phyloP scores from a whole-genome alignment of 2,797 vertebrate genomes.

The Sebastes hopkinsi region DNA sequence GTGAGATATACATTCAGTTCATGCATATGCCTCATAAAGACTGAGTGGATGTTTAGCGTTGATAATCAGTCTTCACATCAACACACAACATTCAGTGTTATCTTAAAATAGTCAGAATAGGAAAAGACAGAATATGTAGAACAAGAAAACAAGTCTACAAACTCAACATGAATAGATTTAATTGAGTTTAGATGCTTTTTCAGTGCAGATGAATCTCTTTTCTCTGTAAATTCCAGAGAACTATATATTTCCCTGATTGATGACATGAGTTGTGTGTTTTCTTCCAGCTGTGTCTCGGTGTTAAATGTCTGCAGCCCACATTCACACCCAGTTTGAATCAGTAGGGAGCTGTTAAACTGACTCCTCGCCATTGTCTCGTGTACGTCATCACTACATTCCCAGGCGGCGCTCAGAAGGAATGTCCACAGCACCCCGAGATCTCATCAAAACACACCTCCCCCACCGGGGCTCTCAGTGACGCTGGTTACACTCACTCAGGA shows the following conservation, averaged over 20 bases:
- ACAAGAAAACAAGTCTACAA: background rate
- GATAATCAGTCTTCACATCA: too few species aligned
- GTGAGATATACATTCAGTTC: too few species aligned
- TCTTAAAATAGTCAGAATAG: too few species aligned
- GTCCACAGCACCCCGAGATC: conserved; percentile 40
- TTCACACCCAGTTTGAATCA: conserved; percentile 36
- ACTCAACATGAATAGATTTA: background rate
- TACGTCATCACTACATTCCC: conserved; percentile 42
- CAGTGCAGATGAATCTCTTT: background rate
- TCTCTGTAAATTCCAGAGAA: background rate
- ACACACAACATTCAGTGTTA: too few species aligned
- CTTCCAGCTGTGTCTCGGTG: background rate
- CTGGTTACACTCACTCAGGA: conserved; percentile 26
- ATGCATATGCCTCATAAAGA: too few species aligned
- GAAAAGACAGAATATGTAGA: background rate
- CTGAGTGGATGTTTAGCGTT: too few species aligned
- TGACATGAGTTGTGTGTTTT: background rate
- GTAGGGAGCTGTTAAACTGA: conserved; percentile 27
- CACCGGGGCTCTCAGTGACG: background rate
- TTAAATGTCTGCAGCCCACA: background rate
- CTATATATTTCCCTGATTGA: background rate
- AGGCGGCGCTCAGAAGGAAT: conserved; percentile 46
- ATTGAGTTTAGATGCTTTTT: background rate
- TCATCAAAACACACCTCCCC: conserved; percentile 21
- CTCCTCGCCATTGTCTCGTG: conserved; percentile 31